phyloP scores from a whole-genome alignment of 2,113 vertebrate species.

The Gallinago jamesoni region DNA sequence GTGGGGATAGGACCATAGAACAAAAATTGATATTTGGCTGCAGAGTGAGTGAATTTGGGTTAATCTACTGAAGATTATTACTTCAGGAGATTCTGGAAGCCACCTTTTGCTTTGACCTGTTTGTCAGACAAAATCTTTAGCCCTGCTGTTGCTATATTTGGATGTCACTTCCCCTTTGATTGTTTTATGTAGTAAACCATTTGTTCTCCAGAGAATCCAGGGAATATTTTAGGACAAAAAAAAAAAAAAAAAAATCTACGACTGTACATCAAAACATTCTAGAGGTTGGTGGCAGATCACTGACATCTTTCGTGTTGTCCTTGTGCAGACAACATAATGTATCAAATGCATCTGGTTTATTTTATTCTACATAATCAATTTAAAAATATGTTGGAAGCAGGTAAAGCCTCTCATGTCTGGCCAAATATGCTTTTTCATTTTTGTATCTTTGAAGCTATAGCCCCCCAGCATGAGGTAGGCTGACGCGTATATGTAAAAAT shows the following conservation, averaged over 20 bases:
- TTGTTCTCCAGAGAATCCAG: neutral
- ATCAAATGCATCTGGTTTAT: neutral
- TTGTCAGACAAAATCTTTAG: neutral
- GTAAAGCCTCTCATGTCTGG: neutral
- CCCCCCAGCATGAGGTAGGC: neutral
- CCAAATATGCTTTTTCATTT: neutral
- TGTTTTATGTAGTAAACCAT: neutral
- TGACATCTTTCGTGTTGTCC: neutral
- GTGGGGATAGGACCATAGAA: neutral
- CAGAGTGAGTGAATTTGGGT: neutral
- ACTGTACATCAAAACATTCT: neutral
- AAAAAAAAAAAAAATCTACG: neutral
- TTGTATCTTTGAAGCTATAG: neutral
- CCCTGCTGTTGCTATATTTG: slow-evolving; percentile 6
- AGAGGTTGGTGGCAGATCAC: neutral
- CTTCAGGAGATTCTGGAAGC: neutral
- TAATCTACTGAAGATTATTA: neutral
- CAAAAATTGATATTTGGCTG: neutral
- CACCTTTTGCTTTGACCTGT: neutral
- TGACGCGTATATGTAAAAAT: neutral
- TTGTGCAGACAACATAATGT: neutral
- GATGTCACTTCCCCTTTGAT: neutral
- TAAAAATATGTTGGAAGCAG: neutral
- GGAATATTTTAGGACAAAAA: neutral
- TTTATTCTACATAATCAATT: neutral